Conservation (phyloP, 2,888 invertebrate species). For the Acleris laterana region DNA sequence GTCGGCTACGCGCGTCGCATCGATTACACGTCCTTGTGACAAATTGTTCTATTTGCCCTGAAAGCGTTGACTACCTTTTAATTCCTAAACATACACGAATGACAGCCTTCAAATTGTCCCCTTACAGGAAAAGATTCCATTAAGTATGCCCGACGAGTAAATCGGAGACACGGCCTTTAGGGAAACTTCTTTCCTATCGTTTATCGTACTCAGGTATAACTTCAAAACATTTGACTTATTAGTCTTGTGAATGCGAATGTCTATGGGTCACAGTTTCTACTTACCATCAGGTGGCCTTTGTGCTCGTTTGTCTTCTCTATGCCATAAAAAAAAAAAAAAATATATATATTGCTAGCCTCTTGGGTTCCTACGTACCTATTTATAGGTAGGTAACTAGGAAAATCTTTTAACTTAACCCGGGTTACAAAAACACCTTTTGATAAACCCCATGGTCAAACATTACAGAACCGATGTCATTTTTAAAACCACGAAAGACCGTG, state of each 20-base stretch:
- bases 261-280: too few species aligned
- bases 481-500: not conserved
- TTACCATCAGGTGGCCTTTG: too few species aligned
- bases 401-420: too few species aligned
- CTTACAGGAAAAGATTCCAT: slow-evolving; percentile 20
- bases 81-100: slow-evolving; percentile 46
- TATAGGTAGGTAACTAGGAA: too few species aligned
- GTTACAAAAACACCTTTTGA: too few species aligned
- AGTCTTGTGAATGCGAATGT: too few species aligned
- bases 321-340: too few species aligned
- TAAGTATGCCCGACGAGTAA: not conserved
- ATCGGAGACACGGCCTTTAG: not conserved
- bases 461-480: not conserved
- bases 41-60: slow-evolving; percentile 63
- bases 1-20: slow-evolving; percentile 48
- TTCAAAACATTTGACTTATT: not conserved
- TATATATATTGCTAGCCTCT: too few species aligned
- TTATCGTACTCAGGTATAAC: too few species aligned
- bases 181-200: not conserved
- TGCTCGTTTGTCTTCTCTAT: too few species aligned
- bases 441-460: too few species aligned
- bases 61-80: slow-evolving; percentile 53
- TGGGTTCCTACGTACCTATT: too few species aligned
- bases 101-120: slow-evolving; percentile 32
- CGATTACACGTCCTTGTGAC: slow-evolving; percentile 58